Conservation (phyloP, 2,797 vertebrate genomes). For the Dicrostonyx torquatus region DNA sequence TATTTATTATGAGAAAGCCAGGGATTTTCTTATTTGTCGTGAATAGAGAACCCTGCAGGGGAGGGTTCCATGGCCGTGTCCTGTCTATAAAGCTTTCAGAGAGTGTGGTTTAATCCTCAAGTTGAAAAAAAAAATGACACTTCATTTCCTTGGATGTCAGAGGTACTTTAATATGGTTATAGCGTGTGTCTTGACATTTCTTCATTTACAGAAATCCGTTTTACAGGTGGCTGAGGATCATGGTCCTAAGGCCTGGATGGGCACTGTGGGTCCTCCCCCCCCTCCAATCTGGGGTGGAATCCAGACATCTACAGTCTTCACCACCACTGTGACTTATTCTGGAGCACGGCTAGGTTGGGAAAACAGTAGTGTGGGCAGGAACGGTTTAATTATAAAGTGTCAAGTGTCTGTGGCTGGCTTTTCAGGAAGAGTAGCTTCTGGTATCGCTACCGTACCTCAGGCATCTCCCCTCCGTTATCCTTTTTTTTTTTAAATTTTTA, state of each 20-base stretch:
- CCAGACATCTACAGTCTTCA: neutral
- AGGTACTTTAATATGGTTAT: slow-evolving; percentile 57
- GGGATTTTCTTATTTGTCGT: slow-evolving; percentile 61
- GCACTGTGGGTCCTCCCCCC: neutral
- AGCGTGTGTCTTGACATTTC: slow-evolving; percentile 39
- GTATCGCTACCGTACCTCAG: no score
- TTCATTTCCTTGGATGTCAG: slow-evolving; percentile 56
- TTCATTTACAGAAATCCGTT: slow-evolving; percentile 60
- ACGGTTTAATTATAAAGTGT: slow-evolving; percentile 7
- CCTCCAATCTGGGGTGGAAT: neutral
- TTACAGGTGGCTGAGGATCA: neutral
- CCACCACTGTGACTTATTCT: neutral
- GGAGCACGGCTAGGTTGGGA: neutral
- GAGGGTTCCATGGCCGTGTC: neutral
- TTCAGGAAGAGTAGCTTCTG: neutral
- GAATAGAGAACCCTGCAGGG: slow-evolving; percentile 32
- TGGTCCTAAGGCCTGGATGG: neutral
- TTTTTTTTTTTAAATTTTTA: no score
- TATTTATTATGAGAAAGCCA: slow-evolving; percentile 56
- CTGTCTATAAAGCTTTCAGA: slow-evolving; percentile 50
- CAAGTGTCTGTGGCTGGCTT: neutral
- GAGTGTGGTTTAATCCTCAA: neutral
- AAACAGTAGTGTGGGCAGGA: neutral
- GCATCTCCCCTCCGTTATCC: neutral
- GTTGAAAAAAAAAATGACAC: slow-evolving; percentile 40